Evolutionary conservation across 1,140 invertebrate species (phyloP), one percentile per base, ranked within the genome.

Genomic region (Drosophila melanica): DNA sequence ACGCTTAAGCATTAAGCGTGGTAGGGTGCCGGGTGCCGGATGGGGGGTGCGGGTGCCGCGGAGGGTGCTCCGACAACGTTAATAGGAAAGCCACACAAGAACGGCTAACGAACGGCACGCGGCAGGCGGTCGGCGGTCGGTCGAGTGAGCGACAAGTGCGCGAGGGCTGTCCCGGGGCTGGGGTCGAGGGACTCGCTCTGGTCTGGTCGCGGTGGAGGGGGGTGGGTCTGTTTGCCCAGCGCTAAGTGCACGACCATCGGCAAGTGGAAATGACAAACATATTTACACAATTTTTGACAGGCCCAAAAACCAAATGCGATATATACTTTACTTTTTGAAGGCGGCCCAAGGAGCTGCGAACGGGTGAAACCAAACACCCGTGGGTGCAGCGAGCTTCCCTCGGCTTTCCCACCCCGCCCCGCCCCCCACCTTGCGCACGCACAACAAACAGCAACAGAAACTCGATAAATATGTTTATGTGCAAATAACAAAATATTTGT

Each of bases 261-360:
- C 85, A 90, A 90, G 89, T 90, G 79, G 82, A 91, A 91, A 91
- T 90, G 90, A 91, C 90, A 91, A 91, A 90, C 90, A 91, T 91
- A 91, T 91, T 91, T 91, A 91, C 82, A 87, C 90, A 91, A 91
- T 91, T 91, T 91, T 90, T 91, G 90, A 91, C 90, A 90, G 90
- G 76, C 85, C 69, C 72, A 74, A 75, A 75, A 33, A 27, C 64
- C 64, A 64, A 75, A 51, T 48, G 33, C 37, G 47, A 59, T 54
- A 55, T 18, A n/a, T 54, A 12, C 50, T 18, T n/a, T 18, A 8
- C 44, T 37, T 23, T 16, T 8, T 14, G 42, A n/a, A n/a, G 23
- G n/a, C 14, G 33, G 20, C 10, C 39, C 23, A 77, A 60, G 65
- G 50, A 70, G 57, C 51, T 66, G 44, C 45, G 80, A 89, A 87